These are phyloP conservation scores for Spodoptera littoralis DNA, from an alignment of 2,888 invertebrate species.

Conservation along the genomic window DNA sequence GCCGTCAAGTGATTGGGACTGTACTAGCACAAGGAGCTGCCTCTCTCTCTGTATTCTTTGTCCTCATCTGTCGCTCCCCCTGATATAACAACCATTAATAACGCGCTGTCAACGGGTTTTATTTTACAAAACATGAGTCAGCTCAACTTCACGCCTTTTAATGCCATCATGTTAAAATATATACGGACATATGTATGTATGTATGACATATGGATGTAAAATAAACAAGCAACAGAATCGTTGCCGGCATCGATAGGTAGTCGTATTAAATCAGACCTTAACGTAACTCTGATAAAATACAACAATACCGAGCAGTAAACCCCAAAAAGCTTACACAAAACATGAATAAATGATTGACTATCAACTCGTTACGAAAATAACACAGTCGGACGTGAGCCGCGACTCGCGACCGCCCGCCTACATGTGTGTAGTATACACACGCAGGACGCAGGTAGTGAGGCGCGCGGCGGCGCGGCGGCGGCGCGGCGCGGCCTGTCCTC, in stretches of 20 bases:
- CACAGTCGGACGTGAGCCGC: not conserved
- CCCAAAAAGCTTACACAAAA: not conserved
- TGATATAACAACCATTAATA: slow-evolving; percentile 37
- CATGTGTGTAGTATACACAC: no score
- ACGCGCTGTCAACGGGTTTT: slow-evolving; percentile 34
- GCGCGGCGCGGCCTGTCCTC: slow-evolving; percentile 6
- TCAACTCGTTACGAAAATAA: not conserved
- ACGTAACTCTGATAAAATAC: no score
- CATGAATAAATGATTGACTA: slow-evolving; percentile 11
- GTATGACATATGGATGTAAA: no score
- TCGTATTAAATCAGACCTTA: no score
- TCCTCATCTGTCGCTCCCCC: not conserved
- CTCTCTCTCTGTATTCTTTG: not conserved
- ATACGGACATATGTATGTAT: no score
- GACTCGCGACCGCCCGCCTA: no score
- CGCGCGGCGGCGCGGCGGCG: slow-evolving; percentile 6
- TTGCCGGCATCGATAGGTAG: no score
- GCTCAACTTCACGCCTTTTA: not conserved
- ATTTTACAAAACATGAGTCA: slow-evolving; percentile 26
- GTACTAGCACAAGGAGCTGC: no score
- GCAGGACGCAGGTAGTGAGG: slow-evolving; percentile 6
- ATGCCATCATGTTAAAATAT: no score
- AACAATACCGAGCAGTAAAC: slow-evolving; percentile 1
- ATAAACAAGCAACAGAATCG: no score
- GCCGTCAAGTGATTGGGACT: no score